Evolutionary conservation across 1,140 invertebrate genomes (phyloP).

Genomic region (Nasonia giraulti): DNA sequence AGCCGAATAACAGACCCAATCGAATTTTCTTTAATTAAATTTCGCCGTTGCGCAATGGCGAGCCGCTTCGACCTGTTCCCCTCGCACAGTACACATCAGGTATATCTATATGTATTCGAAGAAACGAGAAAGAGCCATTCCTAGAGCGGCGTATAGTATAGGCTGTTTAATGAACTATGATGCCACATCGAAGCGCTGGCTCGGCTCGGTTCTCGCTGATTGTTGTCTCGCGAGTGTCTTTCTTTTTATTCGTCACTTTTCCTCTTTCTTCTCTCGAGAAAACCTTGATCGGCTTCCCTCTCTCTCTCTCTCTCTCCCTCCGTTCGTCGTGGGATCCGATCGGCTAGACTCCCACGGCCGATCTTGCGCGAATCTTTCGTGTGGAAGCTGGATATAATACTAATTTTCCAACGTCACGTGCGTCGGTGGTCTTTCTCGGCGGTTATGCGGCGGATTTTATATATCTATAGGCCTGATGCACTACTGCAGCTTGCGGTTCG

Average conservation of each 20-base stretch:
- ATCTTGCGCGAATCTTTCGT: conserved; percentile 10
- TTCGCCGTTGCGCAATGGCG: not conserved
- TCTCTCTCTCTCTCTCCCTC: no score
- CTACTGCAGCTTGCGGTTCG: no score
- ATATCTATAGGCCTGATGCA: not conserved
- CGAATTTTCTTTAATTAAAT: conserved; percentile 34
- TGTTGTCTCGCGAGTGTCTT: not conserved
- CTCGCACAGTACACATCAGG: not conserved
- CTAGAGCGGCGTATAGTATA: not conserved
- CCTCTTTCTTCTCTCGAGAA: conserved; percentile 9
- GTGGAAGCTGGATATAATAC: conserved; percentile 20
- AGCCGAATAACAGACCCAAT: not conserved
- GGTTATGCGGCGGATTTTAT: not conserved
- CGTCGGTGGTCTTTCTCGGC: conserved; percentile 14
- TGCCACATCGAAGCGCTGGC: not conserved
- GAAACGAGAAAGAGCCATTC: not conserved
- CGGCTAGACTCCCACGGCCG: conserved; percentile 38
- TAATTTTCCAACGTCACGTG: conserved; percentile 45
- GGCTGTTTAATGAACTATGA: conserved; percentile 29
- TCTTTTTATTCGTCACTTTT: not conserved
- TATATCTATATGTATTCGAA: not conserved
- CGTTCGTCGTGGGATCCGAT: conserved; percentile 20
- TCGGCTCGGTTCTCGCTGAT: not conserved
- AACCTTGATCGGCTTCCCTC: conserved; percentile 41
- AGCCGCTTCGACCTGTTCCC: not conserved